Evolutionary conservation across 2,113 vertebrate species (phyloP), one percentile per base, ranked within the genome.

Genomic region (Oncorhynchus masou): DNA sequence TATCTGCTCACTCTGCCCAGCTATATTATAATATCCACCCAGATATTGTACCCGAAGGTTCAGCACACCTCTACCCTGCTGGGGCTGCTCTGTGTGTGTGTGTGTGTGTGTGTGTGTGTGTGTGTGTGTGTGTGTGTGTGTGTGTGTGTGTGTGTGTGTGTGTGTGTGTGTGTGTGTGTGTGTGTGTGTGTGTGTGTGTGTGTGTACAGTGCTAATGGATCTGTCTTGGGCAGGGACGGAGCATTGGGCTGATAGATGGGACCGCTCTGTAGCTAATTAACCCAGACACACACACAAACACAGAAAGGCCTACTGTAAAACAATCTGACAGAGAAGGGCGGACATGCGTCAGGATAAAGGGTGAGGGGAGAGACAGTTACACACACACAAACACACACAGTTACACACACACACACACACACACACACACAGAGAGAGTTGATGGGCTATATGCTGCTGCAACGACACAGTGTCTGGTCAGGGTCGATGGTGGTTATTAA

Each of bases 241-340:
- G 75, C 88, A 83, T 84, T 84, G 82, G 71, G 72, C 84, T 92
- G 91, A 93, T 90, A 91, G 89, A 93, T 92, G 83, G 83, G 76
- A 77, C 78, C 76, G 79, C 82, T 83, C 81, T 77, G 75, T 82
- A 85, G 83, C 86, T 92, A 92, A 92, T 93, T 93, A 93, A 91
- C 86, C 90, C 84, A 45, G 75, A 70, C 66, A 77, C n/a, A 68
- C 74, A 16, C 67, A 71, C 15, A 68, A 70, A 78, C 65, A 72
- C 73, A 79, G 57, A 74, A 20, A 69, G 5, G 11, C 31, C 70
- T 71, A 85, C 78, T 74, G 72, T 75, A 24, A 19, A 29, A 80
- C 60, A 68, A 70, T 69, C 59, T 13, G 68, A 76, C 16, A 24
- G 60, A 20, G 59, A 16, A 49, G 15, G 67, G 69, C 24, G 68